These are phyloP conservation scores for Pituophis catenifer DNA, from an alignment of 2,113 vertebrate genomes.

Conservation along the genomic window DNA sequence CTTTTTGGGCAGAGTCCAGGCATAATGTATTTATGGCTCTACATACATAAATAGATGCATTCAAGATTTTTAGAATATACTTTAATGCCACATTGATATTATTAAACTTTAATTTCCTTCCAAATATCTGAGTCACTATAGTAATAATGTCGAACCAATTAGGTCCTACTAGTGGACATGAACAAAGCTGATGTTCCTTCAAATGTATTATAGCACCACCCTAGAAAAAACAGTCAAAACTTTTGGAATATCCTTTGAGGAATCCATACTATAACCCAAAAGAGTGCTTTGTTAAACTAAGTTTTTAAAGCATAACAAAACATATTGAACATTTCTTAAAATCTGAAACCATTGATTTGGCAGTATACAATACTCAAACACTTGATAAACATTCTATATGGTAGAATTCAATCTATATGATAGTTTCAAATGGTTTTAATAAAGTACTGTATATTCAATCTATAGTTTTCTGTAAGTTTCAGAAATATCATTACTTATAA, in stretches of 20 bases:
- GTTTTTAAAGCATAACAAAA: not conserved
- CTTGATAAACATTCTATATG: not conserved
- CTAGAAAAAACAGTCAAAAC: not conserved
- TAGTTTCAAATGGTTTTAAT: not conserved
- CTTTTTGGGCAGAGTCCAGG: not conserved
- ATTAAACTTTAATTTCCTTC: not conserved
- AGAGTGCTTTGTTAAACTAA: not conserved
- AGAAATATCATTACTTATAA: not conserved
- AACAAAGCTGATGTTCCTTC: not conserved
- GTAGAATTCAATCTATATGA: not conserved
- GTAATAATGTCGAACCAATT: not conserved
- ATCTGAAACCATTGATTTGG: not conserved
- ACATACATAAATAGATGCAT: not conserved
- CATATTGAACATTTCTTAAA: not conserved
- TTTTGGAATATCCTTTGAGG: not conserved
- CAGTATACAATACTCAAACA: not conserved
- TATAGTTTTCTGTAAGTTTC: not conserved
- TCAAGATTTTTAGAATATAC: not conserved
- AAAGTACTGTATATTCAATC: not conserved
- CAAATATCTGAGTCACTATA: not conserved
- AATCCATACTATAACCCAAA: not conserved
- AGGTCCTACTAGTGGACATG: not conserved
- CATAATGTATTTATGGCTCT: not conserved
- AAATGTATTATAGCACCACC: not conserved
- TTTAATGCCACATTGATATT: not conserved